A percentile compares a stretch with the other conserved stretches of the same genome.
These are phyloP conservation scores for Callospermophilus lateralis DNA, from an alignment of 2,113 vertebrate genomes.

Conservation along the genomic window DNA sequence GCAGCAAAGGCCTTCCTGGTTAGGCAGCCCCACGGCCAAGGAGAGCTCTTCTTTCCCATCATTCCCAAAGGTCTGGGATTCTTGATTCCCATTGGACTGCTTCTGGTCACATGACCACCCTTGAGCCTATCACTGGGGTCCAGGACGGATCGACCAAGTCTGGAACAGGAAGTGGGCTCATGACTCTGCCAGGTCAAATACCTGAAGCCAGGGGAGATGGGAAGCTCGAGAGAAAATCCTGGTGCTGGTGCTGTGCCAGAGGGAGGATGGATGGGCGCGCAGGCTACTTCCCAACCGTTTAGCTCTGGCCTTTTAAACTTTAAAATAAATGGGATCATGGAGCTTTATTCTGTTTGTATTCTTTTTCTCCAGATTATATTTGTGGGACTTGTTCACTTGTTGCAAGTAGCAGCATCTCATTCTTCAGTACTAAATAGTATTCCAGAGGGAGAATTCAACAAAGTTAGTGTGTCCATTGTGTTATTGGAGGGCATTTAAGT, in stretches of 20 bases:
- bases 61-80: not conserved
- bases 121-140: not conserved
- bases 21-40: not conserved
- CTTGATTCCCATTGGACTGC: not conserved
- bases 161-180: not conserved
- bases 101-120: not conserved
- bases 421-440: not conserved
- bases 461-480: no score
- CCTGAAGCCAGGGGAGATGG: rapidly evolving
- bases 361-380: not conserved
- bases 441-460: not conserved
- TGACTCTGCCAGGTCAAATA: not conserved
- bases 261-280: not conserved
- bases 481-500: not conserved
- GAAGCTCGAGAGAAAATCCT: not conserved
- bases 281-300: not conserved
- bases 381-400: not conserved
- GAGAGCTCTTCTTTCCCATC: not conserved
- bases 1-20: not conserved
- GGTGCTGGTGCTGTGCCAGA: not conserved
- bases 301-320: not conserved
- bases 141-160: not conserved
- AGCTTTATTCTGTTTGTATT: not conserved
- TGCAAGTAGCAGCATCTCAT: rapidly evolving
- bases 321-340: not conserved